Evolutionary conservation across 2,888 invertebrate species (phyloP), one percentile per base, ranked within the genome.

Genomic region (Bugulina stolonifera): DNA sequence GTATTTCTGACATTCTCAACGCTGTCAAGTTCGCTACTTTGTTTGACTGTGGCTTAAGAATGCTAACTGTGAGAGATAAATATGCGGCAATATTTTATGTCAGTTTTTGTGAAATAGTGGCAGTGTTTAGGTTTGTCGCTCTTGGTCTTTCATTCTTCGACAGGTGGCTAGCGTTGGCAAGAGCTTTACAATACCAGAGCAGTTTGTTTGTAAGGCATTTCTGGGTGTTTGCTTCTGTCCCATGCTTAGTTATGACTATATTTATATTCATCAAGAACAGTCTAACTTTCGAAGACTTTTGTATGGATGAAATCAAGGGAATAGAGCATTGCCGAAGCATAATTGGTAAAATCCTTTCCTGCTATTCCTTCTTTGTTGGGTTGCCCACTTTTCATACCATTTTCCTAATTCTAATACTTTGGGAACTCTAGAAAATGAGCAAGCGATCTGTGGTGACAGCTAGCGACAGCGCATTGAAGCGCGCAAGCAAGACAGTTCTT

Each of bases 261-360:
- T 25, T 57, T 25, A 25, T 57, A 25, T 25, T 57, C 14, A 25
- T n/a, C 5, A 57, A 25, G 25, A 25, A 57, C 23, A 23, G 18
- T 5, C 25, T 57, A 25, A 22, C 25, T 22, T 25, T 25, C 5
- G 23, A 57, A 5, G 25, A 3, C 14, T 23, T 57, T 25, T 57
- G 57, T 57, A 57, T 57, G 57, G 57, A 57, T 57, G 57, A 57
- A 25, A 25, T 57, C 5, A 23, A 57, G 18, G 57, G 57, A 14
- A 57, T 57, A 22, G 25, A 22, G 5, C 18, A 57, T n/a, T 57
- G 57, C 23, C n/a, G 57, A n/a, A 3, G 25, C 14, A 25, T 23
- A n/a, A 22, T 57, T 22, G 25, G 18, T n/a, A 22, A 22, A 5
- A 14, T 22, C 18, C 18, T 57, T n/a, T 18, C n/a, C 57, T 57